Base-by-base conservation (phyloP, 2,797 vertebrate genomes). In the Botia kubotai region DNA sequence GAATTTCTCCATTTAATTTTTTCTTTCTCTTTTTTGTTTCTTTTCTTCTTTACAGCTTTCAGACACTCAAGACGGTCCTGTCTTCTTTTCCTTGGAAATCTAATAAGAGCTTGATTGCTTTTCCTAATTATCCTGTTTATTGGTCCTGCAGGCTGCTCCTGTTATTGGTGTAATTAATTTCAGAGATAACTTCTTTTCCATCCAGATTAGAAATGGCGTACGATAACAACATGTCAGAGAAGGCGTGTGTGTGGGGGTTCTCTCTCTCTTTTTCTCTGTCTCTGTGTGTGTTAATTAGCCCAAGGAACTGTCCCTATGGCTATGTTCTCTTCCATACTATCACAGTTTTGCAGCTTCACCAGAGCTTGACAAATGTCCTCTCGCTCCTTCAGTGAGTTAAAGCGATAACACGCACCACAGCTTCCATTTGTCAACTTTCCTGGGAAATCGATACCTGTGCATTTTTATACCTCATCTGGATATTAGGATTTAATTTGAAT, bases 161-260 rank as follows among this genome's bases (percentile, higher is more conserved):
- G 92, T 92, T 93, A 94, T 93, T 94, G 93, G 89, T 91, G 92
- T 92, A 94, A 95, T 94, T 95, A 93, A 94, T 95, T 95, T 95
- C 88, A 88, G 87, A 91, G 93, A 93, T 94, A 94, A 94, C 92
- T 90, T 92, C 90, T 89, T 90, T 88, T 92, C 88, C 86, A 87
- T 88, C 91, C 82, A 81, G 91, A 91, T 92, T 87, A 89, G 87
- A 84, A 90, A 91, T 90, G 88, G 74, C 87, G 33, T 84, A 84
- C 67, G 82, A 88, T 86, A 89, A 88, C 81, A 72, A 73, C 77
- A 77, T 82, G 82, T 89, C 89, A 88, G 83, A 72, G 76, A 72
- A 57, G 55, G n/a, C 57, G 75, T 76, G 72, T 79, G 33, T 53
- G 67, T 73, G 7, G 17, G 58, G 68, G 29, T 33, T 71, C 26